Evolutionary conservation across 2,888 invertebrate species (phyloP), one percentile per base, ranked within the genome.

Genomic region (Pristionchus arcanus): DNA sequence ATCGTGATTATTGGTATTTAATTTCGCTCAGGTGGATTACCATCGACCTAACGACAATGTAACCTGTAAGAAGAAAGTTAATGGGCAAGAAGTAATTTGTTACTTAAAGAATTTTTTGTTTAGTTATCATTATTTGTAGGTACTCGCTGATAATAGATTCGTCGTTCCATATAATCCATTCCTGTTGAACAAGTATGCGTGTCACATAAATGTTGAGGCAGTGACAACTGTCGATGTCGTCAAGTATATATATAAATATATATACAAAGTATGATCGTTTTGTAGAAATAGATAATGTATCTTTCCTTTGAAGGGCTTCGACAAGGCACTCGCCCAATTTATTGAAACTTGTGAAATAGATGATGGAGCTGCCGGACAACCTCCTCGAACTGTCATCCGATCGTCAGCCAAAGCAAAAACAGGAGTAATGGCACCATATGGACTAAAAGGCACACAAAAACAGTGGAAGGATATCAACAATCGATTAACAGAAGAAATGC

Each of bases 191-290:
- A 87, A 74, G 25, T 87, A 87, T 31, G 37, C 13, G 4, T 87
- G 87, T 34, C 87, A 87, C 37, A 53, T 87, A 5, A 87, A 87
- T 34, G 49, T 49, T 0, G 87, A 87, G 19, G 87, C 74, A 13
- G 87, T 87, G 25, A 71, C 87, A 2, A 68, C 28, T 15, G 53
- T 49, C 0, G 53, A 71, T 25, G 74, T 87, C 3, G 55, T 74
- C 0, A 87, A 71, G n/a, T 87, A 87, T 19, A 74, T 87, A 2
- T 87, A 59, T 59, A 87, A 87, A 68, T 87, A 87, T 42, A 87
- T 87, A 37, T 87, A 68, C 37, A 87, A 87, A 19, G 87, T 87
- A 3, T 4, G 2, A 1, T n/a, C 11, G n/a, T n/a, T n/a, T 66
- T 66, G 2, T 66, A 4, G 3, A 11, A n/a, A n/a, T n/a, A 19